A percentile compares a stretch with the other conserved stretches of the same genome.
Conservation (phyloP, 2,797 vertebrate genomes). For the Thunnus albacares region DNA sequence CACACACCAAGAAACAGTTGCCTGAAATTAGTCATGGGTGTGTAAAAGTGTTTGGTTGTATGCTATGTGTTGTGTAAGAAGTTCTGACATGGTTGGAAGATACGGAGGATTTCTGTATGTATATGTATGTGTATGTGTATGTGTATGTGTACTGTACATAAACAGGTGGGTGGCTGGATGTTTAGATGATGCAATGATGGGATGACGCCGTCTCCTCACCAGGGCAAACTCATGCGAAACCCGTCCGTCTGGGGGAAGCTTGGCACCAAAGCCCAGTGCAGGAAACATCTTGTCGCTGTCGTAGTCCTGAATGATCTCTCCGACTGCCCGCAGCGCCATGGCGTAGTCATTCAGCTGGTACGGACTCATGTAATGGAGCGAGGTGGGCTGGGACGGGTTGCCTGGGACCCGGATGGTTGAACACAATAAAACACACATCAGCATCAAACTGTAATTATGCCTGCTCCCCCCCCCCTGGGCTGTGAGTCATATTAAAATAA, state of each 20-base stretch:
- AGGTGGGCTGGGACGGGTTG: conserved; percentile 96
- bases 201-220: conserved; percentile 83
- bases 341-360: conserved; percentile 98
- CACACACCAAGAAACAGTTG: conserved; percentile 32
- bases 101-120: too few relatives aligned
- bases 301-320: conserved; percentile 99
- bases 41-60: not conserved
- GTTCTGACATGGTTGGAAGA: not conserved
- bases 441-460: conserved; percentile 57
- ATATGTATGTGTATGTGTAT: not conserved
- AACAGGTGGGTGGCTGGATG: not conserved
- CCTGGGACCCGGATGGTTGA: conserved; percentile 81
- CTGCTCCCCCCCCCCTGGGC: conserved; percentile 22
- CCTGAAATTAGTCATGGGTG: conserved; percentile 43
- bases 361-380: conserved; percentile 98
- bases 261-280: conserved; percentile 96
- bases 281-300: conserved; percentile 99
- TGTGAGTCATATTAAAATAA: conserved; percentile 55
- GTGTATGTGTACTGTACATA: not conserved
- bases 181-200: not conserved
- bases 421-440: conserved; percentile 61
- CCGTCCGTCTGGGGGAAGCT: conserved; percentile 95
- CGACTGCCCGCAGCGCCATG: conserved; percentile 95
- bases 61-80: not conserved
- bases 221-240: conserved; percentile 98